These are phyloP conservation scores for Cataglyphis hispanica DNA, from an alignment of 1,140 invertebrate species.

Conservation along the genomic window DNA sequence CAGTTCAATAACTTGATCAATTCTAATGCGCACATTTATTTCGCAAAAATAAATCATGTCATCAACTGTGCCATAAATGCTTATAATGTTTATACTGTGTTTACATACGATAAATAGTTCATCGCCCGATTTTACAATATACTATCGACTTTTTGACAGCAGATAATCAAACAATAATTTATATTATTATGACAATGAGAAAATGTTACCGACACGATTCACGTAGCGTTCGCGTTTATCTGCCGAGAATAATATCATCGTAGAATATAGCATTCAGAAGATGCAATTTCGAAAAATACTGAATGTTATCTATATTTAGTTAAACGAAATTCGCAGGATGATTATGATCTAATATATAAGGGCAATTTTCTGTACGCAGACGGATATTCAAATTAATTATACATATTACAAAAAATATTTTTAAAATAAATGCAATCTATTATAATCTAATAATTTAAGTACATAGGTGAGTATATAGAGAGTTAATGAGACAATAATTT, in stretches of 20 bases:
- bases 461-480: neutral
- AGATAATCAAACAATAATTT: conserved; percentile 14
- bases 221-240: neutral
- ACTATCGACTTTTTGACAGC: neutral
- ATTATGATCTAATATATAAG: neutral
- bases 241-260: neutral
- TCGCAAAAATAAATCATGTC: neutral
- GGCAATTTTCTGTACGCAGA: neutral
- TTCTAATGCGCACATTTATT: conserved; percentile 13
- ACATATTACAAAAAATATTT: no score
- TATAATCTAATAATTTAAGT: neutral
- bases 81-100: neutral
- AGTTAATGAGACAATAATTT: neutral
- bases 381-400: neutral
- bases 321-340: neutral
- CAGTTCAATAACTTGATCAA: neutral
- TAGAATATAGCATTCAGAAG: neutral
- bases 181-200: neutral
- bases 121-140: neutral
- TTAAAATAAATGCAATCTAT: no score
- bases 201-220: neutral
- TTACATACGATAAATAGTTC: conserved; percentile 1
- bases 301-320: neutral
- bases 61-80: neutral
- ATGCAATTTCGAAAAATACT: neutral